Percentiles rank a stretch among this genome's conserved stretches.
Conservation (phyloP, 2,888 invertebrate species). For the Lepidonotus clava region DNA sequence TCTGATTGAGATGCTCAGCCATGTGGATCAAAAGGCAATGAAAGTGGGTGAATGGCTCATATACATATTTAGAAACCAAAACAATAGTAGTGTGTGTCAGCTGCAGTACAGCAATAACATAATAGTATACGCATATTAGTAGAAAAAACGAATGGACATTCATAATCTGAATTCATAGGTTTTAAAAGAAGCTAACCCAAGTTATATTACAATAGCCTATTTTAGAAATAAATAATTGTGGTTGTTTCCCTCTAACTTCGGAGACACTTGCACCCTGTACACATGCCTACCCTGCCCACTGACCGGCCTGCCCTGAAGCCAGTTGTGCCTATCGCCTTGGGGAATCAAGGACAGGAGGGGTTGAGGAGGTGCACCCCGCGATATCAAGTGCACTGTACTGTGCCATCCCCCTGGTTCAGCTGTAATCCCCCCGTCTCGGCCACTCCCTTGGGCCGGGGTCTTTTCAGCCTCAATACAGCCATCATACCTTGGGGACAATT, state of each 20-base stretch:
- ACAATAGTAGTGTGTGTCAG: too few relatives aligned
- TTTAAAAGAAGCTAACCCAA: too few relatives aligned
- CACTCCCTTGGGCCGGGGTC: slow-evolving; percentile 18
- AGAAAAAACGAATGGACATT: too few relatives aligned
- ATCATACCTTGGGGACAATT: slow-evolving; percentile 41
- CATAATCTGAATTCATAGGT: too few relatives aligned
- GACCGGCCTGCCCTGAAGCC: neutral
- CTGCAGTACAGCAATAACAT: too few relatives aligned
- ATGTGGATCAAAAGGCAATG: neutral
- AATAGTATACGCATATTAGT: too few relatives aligned
- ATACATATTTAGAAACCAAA: too few relatives aligned
- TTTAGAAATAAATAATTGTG: too few relatives aligned
- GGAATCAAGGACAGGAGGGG: slow-evolving; percentile 6
- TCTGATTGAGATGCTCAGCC: slow-evolving; percentile 9
- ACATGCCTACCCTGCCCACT: neutral
- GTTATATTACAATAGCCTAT: too few relatives aligned
- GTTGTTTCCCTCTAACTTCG: too few relatives aligned
- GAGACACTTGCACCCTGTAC: neutral
- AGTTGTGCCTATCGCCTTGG: neutral
- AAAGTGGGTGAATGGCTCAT: neutral
- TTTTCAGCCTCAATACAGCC: slow-evolving; percentile 39
- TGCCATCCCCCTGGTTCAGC: slow-evolving; percentile 38
- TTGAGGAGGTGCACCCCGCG: slow-evolving; percentile 18
- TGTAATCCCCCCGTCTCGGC: slow-evolving; percentile 26
- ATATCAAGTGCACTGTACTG: slow-evolving; percentile 35